phyloP scores from a whole-genome alignment of 2,113 vertebrate species.

The mouse (Mus musculus) region DNA sequence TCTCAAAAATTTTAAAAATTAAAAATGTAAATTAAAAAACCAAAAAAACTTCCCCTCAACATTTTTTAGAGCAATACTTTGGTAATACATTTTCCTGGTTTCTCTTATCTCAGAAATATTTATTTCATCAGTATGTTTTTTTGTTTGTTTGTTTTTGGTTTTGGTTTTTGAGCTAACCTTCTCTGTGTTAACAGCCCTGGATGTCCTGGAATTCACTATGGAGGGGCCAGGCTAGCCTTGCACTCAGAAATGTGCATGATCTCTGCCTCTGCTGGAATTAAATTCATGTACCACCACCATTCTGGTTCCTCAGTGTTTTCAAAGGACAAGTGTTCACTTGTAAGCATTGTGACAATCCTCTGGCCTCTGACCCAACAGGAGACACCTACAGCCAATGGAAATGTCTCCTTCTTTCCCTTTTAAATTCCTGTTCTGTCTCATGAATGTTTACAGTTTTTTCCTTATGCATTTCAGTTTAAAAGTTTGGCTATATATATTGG shows the following conservation, averaged over 20 bases:
- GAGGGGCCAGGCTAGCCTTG: neutral
- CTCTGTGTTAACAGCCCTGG: neutral
- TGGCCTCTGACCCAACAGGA: neutral
- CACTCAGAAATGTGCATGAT: neutral
- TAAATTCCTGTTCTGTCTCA: neutral
- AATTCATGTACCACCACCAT: neutral
- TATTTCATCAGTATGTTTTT: neutral
- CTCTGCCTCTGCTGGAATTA: neutral
- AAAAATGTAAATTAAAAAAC: neutral
- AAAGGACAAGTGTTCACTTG: neutral
- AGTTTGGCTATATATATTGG: neutral
- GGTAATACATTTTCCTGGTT: neutral
- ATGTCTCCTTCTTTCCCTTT: neutral
- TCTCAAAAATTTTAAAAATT: neutral
- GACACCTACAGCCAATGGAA: neutral
- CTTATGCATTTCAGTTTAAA: constrained; percentile 38
- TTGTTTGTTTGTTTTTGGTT: neutral
- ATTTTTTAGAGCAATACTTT: constrained; percentile 26
- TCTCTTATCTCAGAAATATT: constrained; percentile 14
- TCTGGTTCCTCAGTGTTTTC: neutral
- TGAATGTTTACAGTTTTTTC: neutral
- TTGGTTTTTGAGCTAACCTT: neutral
- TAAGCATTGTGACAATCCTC: neutral
- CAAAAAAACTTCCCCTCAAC: neutral
- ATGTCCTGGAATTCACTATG: neutral